phyloP scores from a whole-genome alignment of 2,113 vertebrate species.

The Galbula dea region DNA sequence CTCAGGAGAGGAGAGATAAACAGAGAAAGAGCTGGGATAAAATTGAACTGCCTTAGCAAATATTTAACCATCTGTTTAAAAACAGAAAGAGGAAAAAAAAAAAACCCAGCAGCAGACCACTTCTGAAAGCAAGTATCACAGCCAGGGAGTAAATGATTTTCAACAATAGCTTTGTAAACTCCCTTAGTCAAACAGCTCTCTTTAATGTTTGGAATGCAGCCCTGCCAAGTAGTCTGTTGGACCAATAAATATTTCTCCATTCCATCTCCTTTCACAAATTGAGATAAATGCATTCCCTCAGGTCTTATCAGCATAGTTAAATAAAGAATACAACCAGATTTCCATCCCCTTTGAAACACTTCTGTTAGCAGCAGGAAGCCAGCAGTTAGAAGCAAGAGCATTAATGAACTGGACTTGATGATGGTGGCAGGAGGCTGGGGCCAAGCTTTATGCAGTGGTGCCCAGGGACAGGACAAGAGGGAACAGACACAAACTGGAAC shows the following conservation, averaged over 20 bases:
- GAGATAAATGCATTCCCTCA: slow-evolving; percentile 62
- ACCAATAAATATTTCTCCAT: slow-evolving; percentile 53
- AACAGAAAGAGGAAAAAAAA: neutral
- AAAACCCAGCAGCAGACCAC: slow-evolving; percentile 23
- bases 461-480: too few species aligned
- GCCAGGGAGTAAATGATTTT: slow-evolving; percentile 62
- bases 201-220: slow-evolving; percentile 25
- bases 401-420: too few species aligned
- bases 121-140: slow-evolving; percentile 62
- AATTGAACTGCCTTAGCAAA: slow-evolving; percentile 71
- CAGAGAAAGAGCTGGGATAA: slow-evolving; percentile 72
- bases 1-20: slow-evolving; percentile 67
- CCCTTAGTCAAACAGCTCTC: slow-evolving; percentile 58
- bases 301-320: slow-evolving; percentile 53
- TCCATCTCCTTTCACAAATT: slow-evolving; percentile 33
- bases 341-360: neutral
- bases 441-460: too few species aligned
- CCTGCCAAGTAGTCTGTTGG: slow-evolving; percentile 58
- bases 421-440: too few species aligned
- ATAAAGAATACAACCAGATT: neutral
- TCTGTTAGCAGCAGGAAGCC: neutral
- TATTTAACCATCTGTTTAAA: slow-evolving; percentile 74
- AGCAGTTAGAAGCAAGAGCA: neutral
- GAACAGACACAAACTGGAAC: too few species aligned
- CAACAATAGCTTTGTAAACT: slow-evolving; percentile 31